Conservation (phyloP, 2,113 vertebrate genomes). For the Meleagris gallopavo region DNA sequence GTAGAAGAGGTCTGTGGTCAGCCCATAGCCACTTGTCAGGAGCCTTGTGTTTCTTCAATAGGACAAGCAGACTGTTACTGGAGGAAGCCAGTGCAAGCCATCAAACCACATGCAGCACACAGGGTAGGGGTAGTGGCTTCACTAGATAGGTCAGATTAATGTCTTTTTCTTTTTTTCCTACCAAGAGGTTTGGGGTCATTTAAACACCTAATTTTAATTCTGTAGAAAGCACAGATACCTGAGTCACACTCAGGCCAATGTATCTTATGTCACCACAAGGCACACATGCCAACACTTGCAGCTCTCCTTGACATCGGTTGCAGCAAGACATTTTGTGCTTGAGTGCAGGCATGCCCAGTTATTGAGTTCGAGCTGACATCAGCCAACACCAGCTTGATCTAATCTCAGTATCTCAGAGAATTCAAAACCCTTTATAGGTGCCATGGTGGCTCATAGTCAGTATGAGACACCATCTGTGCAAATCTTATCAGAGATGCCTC, state of each 20-base stretch:
- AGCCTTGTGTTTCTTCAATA: background rate
- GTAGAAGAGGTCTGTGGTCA: background rate
- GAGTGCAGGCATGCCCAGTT: background rate
- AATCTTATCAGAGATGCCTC: background rate
- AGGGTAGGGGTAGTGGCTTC: background rate
- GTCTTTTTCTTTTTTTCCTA: background rate
- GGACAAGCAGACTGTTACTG: background rate
- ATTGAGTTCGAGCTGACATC: background rate
- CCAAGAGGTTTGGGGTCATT: background rate
- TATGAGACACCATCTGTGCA: background rate
- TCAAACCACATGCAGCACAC: background rate
- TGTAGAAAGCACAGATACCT: background rate
- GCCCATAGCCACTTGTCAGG: accelerated
- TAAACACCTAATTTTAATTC: background rate
- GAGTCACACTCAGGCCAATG: background rate
- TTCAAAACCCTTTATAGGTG: background rate
- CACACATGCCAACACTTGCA: background rate
- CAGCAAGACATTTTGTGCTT: background rate
- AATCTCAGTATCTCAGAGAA: background rate
- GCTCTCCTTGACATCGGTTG: background rate
- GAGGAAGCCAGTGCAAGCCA: background rate
- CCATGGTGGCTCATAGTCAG: background rate
- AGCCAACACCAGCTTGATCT: background rate
- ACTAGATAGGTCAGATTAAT: background rate
- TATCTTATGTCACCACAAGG: background rate